Evolutionary conservation across 1,140 invertebrate species (phyloP).

Genomic region (Ceratitis capitata): DNA sequence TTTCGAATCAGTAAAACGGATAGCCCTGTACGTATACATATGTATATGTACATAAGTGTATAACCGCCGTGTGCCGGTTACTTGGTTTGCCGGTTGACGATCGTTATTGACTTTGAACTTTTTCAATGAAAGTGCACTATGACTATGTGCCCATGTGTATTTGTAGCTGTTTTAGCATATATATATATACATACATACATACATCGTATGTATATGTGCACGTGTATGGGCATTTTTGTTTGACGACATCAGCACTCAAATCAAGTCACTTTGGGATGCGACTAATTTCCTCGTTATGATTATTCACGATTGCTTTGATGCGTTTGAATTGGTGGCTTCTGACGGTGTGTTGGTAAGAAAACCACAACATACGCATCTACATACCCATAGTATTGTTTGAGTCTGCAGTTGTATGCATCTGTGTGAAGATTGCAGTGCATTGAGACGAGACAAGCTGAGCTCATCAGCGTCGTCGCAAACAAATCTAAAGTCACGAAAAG

Average conservation of each 20-base stretch:
- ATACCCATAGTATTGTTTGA: neutral
- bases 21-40: neutral
- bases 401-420: neutral
- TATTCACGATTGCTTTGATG: neutral
- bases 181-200: neutral
- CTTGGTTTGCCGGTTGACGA: conserved; percentile 14
- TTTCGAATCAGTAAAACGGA: too few species aligned
- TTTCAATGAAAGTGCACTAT: conserved; percentile 26
- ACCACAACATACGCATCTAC: neutral
- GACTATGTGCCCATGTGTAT: neutral
- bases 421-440: conserved; percentile 26
- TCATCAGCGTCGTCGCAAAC: neutral
- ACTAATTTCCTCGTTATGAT: neutral
- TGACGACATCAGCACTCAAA: neutral
- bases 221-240: neutral
- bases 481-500: neutral
- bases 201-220: neutral
- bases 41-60: neutral
- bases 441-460: neutral
- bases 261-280: neutral
- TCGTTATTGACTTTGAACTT: conserved; percentile 42
- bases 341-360: neutral
- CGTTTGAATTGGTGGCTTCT: neutral
- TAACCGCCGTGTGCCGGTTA: neutral
- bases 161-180: too few species aligned